Evolutionary conservation across 2,797 vertebrate species (phyloP).

Genomic region (Pipistrellus nathusii): DNA sequence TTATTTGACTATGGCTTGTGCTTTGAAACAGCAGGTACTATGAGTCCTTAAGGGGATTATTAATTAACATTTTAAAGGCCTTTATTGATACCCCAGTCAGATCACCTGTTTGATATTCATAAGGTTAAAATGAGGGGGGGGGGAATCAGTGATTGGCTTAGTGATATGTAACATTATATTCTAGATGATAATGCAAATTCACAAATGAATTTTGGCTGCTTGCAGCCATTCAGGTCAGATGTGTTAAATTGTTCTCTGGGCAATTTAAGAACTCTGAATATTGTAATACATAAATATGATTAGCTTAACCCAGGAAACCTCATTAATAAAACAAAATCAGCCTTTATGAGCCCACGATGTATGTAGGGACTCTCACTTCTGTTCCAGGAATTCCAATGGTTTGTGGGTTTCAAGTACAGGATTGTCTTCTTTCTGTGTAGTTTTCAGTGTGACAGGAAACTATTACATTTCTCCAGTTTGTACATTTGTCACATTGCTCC

Average conservation of each 20-base stretch:
- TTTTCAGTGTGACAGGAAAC: not conserved
- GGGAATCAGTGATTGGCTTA: slow-evolving; percentile 44
- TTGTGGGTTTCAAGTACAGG: not conserved
- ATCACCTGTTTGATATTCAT: slow-evolving; percentile 47
- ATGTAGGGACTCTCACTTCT: not conserved
- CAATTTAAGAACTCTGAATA: slow-evolving; percentile 80
- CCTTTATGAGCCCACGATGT: not conserved
- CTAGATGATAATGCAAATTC: slow-evolving; percentile 62
- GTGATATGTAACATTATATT: slow-evolving; percentile 9
- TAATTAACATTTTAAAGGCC: not conserved
- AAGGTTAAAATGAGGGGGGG: not conserved
- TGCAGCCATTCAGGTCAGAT: not conserved
- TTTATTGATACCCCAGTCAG: slow-evolving; percentile 41
- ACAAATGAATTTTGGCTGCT: slow-evolving; percentile 20
- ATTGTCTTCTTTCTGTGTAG: not conserved
- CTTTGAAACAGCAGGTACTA: not conserved
- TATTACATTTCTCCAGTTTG: not conserved
- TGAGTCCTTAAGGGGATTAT: not conserved
- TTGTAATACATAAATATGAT: slow-evolving; percentile 79
- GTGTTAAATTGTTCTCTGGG: slow-evolving; percentile 57
- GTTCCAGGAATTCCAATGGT: not conserved
- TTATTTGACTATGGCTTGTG: not conserved
- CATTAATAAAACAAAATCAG: slow-evolving; percentile 52
- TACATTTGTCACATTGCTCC: not conserved
- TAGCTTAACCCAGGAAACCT: slow-evolving; percentile 79